Percentiles rank a stretch among this genome's conserved stretches.
These are phyloP conservation scores for Sinonovacula constricta DNA, from an alignment of 1,140 invertebrate species.

Conservation along the genomic window DNA sequence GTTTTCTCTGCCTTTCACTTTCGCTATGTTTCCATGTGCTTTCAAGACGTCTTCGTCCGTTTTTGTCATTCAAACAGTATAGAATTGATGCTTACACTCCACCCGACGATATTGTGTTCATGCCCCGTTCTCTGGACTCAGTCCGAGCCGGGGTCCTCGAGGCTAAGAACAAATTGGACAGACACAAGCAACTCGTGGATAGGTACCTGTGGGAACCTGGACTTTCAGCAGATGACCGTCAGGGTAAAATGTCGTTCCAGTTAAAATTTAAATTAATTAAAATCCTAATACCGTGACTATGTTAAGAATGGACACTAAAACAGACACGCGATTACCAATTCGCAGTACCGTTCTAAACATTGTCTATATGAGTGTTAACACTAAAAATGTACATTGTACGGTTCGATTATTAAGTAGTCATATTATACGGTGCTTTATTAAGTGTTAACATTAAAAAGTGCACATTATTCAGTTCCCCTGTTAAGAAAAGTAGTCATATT, in stretches of 20 bases:
- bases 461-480: no score
- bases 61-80: constrained; percentile 21
- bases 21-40: no score
- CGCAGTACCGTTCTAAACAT: background rate
- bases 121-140: constrained; percentile 22
- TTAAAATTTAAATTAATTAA: no score
- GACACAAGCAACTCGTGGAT: constrained; percentile 42
- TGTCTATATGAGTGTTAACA: background rate
- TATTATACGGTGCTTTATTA: background rate
- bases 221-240: constrained; percentile 30
- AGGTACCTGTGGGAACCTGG: constrained; percentile 41
- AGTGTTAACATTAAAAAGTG: no score
- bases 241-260: constrained; percentile 23
- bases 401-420: background rate
- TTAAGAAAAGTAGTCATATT: no score
- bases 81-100: constrained; percentile 36
- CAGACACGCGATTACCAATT: background rate
- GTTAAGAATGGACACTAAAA: background rate
- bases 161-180: constrained; percentile 40
- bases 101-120: constrained; percentile 38
- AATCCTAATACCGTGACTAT: background rate
- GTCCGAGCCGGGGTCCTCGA: constrained; percentile 26
- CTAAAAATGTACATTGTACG: background rate
- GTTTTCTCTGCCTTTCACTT: no score
- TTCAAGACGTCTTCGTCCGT: no score